Base-by-base conservation (phyloP, 2,113 vertebrate species). In the Cinclus cinclus region DNA sequence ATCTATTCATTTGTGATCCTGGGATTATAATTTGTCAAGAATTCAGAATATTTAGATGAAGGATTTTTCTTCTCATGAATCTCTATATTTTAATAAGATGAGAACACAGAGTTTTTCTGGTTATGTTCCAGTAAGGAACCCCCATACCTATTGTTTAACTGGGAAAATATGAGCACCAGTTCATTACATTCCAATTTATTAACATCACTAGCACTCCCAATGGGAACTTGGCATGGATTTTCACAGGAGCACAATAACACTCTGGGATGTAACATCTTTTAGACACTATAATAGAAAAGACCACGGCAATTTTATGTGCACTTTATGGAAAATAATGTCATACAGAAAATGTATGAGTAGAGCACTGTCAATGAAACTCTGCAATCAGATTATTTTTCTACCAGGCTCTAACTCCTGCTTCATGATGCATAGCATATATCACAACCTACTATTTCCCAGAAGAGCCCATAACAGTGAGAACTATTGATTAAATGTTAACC, bases 401-500 rank as follows among this genome's bases (percentile, higher is more conserved):
- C 75, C 79, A 67, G 44, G 15, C 49, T 89, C 89, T 94, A 75
- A 88, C 87, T 95, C 93, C 53, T 95, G 80, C 76, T 95, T 87
- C 83, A 83, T 92, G 94, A 95, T 95, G 90, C 95, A 90, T 87
- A 53, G 49, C 53, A 0, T 74, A 91, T 76, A 85, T 87, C 78
- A 91, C 63, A 93, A 76, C 83, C 74, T 85, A 73, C 46, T 70
- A 94, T 97, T 96, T 95, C 84, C 82, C 95, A 62, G 39, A 82
- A 92, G 65, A 91, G 71, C 42, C 77, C 49, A 56, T 91, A 97
- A 65, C 76, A 91, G 82, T 87, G 60, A 95, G 31, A 81, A 67
- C 13, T 87, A 93, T 96, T 95, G 91, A 96, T 97, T 87, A 96
- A 91, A 92, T 82, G 81, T 77, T 93, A 92, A 96, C 83, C 96